These are phyloP conservation scores for Notothenia rossii DNA, from an alignment of 2,113 vertebrate genomes.

Conservation along the genomic window DNA sequence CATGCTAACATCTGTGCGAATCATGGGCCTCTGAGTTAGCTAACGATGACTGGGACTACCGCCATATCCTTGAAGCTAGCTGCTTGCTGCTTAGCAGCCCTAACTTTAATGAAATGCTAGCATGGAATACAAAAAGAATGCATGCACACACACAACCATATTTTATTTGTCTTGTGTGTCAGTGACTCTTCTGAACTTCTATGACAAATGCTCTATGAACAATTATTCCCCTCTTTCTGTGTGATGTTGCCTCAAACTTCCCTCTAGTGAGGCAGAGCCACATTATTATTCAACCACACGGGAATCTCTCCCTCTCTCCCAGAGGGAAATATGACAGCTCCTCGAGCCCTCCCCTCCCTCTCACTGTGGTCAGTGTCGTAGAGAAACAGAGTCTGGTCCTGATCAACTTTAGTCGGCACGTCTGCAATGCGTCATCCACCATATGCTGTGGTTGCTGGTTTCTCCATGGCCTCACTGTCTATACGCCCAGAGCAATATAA, in stretches of 20 bases:
- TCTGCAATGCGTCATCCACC: constrained; percentile 68
- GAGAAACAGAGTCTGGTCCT: constrained; percentile 56
- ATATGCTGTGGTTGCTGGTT: constrained; percentile 55
- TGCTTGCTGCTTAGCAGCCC: constrained; percentile 43
- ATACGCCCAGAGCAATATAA: constrained; percentile 40
- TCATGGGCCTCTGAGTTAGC: constrained; percentile 50
- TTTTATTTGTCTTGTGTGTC: constrained; percentile 44
- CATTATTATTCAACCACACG: constrained; percentile 68
- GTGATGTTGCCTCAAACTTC: constrained; percentile 33
- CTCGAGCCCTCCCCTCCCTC: constrained; percentile 36
- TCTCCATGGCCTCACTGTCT: constrained; percentile 27
- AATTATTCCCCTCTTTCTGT: constrained; percentile 30
- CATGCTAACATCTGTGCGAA: constrained; percentile 58
- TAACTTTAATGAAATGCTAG: constrained; percentile 48
- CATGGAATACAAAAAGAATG: constrained; percentile 15
- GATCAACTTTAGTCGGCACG: constrained; percentile 49
- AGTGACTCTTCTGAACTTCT: constrained; percentile 59
- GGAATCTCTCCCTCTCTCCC: constrained; percentile 51
- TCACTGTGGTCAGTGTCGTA: constrained; percentile 60
- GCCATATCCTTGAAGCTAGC: constrained; percentile 51
- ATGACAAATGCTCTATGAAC: constrained; percentile 57
- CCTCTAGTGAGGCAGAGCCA: constrained; percentile 43
- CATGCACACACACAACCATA: constrained; percentile 22
- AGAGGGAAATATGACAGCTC: constrained; percentile 59
- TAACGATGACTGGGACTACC: constrained; percentile 50